Base-by-base conservation (phyloP, 1,140 invertebrate species). In the Oryzaephilus surinamensis region DNA sequence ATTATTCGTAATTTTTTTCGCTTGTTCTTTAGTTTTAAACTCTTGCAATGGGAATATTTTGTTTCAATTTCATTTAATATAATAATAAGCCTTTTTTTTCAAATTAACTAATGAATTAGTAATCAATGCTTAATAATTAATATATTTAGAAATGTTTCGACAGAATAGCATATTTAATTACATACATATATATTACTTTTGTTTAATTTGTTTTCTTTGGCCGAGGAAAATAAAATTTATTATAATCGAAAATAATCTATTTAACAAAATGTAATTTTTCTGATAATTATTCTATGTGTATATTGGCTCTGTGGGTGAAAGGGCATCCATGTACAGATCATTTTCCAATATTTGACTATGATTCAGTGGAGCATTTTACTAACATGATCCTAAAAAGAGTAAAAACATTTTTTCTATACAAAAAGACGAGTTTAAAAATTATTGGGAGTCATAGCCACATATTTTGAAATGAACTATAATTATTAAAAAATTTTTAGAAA, bases 271-370 rank as follows among this genome's bases (percentile, higher is more conserved):
- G n/a, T n/a, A n/a, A n/a, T n/a, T n/a, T n/a, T n/a, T 51, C 41
- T 37, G 43, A 45, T 52, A 51, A n/a, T n/a, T n/a, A n/a, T n/a
- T 45, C 45, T 51, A 46, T 51, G 45, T 51, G 49, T 55, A 54
- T 57, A 57, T 52, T 52, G 50, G 54, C 54, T 54, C 52, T 57
- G 46, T 57, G 54, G 54, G 54, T 57, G 44, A 54, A 49, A 56
- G 52, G 54, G 54, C 54, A 56, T 54, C 51, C 50, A 50, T 54
- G n/a, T n/a, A n/a, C n/a, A n/a, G n/a, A n/a, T 6, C 21, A 32
- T 32, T 23, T 32, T 14, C 31, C 23, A 32, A 40, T 40, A 28
- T n/a, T 23, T 23, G n/a, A 7, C n/a, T 7, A 7, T 6, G n/a
- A 7, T 38, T 12, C 31, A 40, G n/a, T n/a, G n/a, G n/a, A n/a